phyloP scores from a whole-genome alignment of 1,140 invertebrate species.

The Chlorops oryzae region DNA sequence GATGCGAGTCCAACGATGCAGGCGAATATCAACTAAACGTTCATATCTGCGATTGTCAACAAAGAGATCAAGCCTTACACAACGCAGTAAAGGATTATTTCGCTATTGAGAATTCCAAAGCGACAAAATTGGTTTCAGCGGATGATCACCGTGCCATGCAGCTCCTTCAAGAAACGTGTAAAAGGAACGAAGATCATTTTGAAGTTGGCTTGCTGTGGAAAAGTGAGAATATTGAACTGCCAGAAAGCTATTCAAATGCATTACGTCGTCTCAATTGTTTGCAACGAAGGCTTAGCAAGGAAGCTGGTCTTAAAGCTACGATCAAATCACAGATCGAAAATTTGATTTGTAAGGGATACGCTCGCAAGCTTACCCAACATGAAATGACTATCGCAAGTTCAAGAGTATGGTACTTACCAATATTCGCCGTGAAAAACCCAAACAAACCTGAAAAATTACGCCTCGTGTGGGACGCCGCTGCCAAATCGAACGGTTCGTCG shows the following conservation, averaged over 20 bases:
- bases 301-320: background rate
- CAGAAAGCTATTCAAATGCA: background rate
- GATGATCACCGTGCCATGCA: background rate
- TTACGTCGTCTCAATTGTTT: background rate
- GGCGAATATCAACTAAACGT: too few species aligned
- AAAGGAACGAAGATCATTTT: background rate
- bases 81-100: background rate
- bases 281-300: background rate
- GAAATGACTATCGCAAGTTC: background rate
- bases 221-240: background rate
- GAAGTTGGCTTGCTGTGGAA: background rate
- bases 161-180: background rate
- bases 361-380: background rate
- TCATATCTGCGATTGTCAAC: too few species aligned
- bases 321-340: background rate
- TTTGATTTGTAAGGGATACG: too few species aligned
- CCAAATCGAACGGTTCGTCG: constrained; percentile 1
- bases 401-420: constrained; percentile 23
- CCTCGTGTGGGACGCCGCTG: constrained; percentile 29
- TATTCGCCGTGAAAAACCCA: constrained; percentile 23
- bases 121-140: too few species aligned
- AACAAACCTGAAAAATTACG: constrained; percentile 25
- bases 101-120: too few species aligned
- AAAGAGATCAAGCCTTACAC: background rate
- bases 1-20: background rate